These are phyloP conservation scores for Notospermus geniculatus DNA, from an alignment of 1,140 invertebrate genomes.

Conservation along the genomic window DNA sequence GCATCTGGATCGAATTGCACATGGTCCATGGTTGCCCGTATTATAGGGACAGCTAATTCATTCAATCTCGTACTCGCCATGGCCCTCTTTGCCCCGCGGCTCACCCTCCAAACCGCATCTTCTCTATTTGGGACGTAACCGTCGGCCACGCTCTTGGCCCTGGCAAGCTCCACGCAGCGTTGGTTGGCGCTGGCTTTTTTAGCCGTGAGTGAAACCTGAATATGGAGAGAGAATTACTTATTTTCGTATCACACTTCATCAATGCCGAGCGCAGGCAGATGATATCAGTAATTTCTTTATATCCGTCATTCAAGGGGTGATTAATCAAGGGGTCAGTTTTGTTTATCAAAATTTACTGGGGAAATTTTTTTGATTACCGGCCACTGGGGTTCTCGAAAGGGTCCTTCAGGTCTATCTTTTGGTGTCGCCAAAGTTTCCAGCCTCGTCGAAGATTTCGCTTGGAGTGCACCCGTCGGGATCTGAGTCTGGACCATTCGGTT, in stretches of 20 bases:
- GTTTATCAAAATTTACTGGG: not conserved
- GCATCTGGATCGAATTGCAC: slow-evolving; percentile 51
- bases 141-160: slow-evolving; percentile 35
- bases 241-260: too few species aligned
- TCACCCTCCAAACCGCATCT: slow-evolving; percentile 34
- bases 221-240: too few species aligned
- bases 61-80: slow-evolving; percentile 29
- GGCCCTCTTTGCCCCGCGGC: slow-evolving; percentile 35
- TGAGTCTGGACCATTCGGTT: slow-evolving; percentile 32
- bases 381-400: slow-evolving; percentile 42
- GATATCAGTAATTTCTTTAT: too few species aligned
- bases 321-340: too few species aligned
- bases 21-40: slow-evolving; percentile 44
- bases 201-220: slow-evolving; percentile 35
- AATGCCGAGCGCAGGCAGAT: too few species aligned
- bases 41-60: slow-evolving; percentile 41
- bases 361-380: slow-evolving; percentile 28
- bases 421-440: slow-evolving; percentile 33
- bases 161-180: slow-evolving; percentile 38
- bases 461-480: slow-evolving; percentile 28
- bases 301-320: too few species aligned
- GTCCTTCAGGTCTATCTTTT: slow-evolving; percentile 36
- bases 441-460: slow-evolving; percentile 28
- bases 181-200: slow-evolving; percentile 38
- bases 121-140: slow-evolving; percentile 38